Conservation (phyloP, 1,140 invertebrate species). For the Nymphalis io region DNA sequence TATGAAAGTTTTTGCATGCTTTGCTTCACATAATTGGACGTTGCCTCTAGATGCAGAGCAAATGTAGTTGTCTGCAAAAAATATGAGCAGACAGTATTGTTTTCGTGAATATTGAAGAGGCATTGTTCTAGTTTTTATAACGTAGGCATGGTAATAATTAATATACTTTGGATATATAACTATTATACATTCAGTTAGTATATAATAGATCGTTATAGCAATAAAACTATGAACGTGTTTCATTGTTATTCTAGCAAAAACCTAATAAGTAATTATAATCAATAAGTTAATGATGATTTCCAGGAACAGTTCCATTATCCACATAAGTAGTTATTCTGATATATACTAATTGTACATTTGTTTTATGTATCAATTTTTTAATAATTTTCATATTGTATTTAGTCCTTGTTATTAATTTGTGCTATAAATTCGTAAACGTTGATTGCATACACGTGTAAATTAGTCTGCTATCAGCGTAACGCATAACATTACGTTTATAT, state of each 20-base stretch:
- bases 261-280: no score
- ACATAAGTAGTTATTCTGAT: not conserved
- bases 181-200: not conserved
- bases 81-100: constrained; percentile 24
- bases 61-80: constrained; percentile 27
- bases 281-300: no score
- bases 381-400: not conserved
- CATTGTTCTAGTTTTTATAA: constrained; percentile 9
- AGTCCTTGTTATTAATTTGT: not conserved
- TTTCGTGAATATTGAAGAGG: constrained; percentile 18
- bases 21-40: constrained; percentile 28
- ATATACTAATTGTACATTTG: not conserved
- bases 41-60: constrained; percentile 29
- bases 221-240: not conserved
- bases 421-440: not conserved
- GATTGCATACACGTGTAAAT: not conserved
- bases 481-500: constrained; percentile 2
- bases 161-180: not conserved
- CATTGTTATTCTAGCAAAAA: not conserved
- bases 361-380: not conserved
- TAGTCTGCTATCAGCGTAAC: constrained; percentile 20
- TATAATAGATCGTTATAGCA: no score
- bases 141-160: constrained; percentile 1
- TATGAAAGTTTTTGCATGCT: constrained; percentile 33
- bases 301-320: not conserved